Evolutionary conservation across 2,888 invertebrate genomes (phyloP).

Genomic region (Athalia circularis): DNA sequence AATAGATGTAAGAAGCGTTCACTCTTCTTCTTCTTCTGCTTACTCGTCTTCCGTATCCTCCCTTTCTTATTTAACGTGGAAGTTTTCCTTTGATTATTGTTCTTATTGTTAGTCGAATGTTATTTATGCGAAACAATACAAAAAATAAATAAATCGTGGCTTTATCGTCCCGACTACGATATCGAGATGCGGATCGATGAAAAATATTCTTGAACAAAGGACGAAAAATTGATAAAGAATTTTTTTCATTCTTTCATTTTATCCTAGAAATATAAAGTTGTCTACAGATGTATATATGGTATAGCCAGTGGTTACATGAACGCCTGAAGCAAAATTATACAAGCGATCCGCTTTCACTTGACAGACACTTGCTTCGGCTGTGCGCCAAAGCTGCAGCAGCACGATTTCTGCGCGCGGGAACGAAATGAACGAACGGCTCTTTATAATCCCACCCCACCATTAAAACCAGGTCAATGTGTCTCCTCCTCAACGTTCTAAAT

Average conservation of each 20-base stretch:
- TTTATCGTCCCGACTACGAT: background rate
- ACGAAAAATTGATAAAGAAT: background rate
- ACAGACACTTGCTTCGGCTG: slow-evolving; percentile 28
- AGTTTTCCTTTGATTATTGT: background rate
- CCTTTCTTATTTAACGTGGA: too few relatives aligned
- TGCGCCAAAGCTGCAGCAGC: slow-evolving; percentile 26
- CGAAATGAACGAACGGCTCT: background rate
- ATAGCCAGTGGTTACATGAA: slow-evolving; percentile 32
- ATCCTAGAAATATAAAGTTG: slow-evolving; percentile 32
- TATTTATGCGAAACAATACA: background rate
- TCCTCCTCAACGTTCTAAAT: slow-evolving; percentile 31
- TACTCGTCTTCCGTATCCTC: background rate
- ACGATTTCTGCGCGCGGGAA: slow-evolving; percentile 8
- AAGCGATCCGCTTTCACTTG: slow-evolving; percentile 43
- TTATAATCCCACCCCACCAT: background rate
- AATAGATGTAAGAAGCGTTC: too few relatives aligned
- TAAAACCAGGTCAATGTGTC: slow-evolving; percentile 42
- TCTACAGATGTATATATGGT: background rate
- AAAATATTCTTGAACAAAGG: too few relatives aligned
- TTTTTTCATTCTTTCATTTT: slow-evolving; percentile 1
- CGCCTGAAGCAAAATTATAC: slow-evolving; percentile 36
- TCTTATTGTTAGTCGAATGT: background rate
- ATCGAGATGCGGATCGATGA: too few relatives aligned
- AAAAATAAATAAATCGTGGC: background rate
- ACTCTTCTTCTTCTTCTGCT: too few relatives aligned